Percentiles rank a stretch among this genome's conserved stretches.
Conservation (phyloP, 2,888 invertebrate genomes). For the Kryphioiulus occultus region DNA sequence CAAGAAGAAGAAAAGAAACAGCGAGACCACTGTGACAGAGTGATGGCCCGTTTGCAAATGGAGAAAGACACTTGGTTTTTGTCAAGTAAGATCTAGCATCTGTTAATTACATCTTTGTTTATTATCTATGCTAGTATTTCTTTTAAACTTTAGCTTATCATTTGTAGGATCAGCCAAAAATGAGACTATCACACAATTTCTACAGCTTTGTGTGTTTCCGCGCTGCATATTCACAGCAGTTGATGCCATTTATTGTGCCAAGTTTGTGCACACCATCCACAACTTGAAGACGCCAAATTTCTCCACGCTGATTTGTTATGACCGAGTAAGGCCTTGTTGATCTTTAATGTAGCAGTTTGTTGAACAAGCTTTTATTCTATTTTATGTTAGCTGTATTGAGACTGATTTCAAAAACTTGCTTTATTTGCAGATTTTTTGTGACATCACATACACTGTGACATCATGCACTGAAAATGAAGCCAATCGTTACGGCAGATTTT, state of each 20-base stretch:
- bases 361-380: not conserved
- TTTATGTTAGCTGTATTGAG: not conserved
- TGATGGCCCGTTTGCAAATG: slow-evolving; percentile 70
- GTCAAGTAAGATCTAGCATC: slow-evolving; percentile 65
- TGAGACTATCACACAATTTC: slow-evolving; percentile 94
- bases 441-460: slow-evolving; percentile 95
- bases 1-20: slow-evolving; percentile 94
- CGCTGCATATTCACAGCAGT: slow-evolving; percentile 94
- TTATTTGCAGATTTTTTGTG: slow-evolving; percentile 84
- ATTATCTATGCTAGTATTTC: no score
- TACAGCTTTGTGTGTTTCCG: slow-evolving; percentile 96
- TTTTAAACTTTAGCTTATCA: not conserved
- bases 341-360: not conserved
- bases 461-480: slow-evolving; percentile 99
- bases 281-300: slow-evolving; percentile 94
- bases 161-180: slow-evolving; percentile 86
- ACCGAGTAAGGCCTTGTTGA: slow-evolving; percentile 73
- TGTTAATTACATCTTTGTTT: not conserved
- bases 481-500: slow-evolving; percentile 91
- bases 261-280: slow-evolving; percentile 96
- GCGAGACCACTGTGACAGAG: slow-evolving; percentile 90
- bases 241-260: slow-evolving; percentile 96
- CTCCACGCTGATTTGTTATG: slow-evolving; percentile 95
- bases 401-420: not conserved
- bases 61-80: slow-evolving; percentile 72